Evolutionary conservation across 2,797 vertebrate species (phyloP), one percentile per base, ranked within the genome.

Genomic region (Parotocinclus haroldoi): DNA sequence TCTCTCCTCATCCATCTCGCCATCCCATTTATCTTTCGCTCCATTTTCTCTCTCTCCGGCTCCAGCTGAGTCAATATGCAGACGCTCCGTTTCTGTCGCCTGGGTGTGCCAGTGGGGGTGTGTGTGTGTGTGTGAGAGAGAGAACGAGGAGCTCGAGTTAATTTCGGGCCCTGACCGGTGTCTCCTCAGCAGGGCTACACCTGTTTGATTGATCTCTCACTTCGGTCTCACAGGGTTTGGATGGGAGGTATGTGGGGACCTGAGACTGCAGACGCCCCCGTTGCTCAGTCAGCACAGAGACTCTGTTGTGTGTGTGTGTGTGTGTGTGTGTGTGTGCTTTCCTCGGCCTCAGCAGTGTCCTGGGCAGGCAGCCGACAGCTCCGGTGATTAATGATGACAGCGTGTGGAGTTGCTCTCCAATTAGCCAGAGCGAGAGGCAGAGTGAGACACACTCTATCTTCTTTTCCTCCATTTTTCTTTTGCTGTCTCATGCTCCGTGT

Each of bases 311-410:
- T n/a, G 63, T 49, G 59, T 62, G 81, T 78, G 80, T 79, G 73
- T 48, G 44, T 13, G 49, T 12, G 64, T 52, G 61, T 55, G 80
- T 73, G 79, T 75, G 72, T 61, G 63, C 73, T 76, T 78, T 78
- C 74, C 75, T 81, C 69, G 64, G 83, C 80, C 84, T 85, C 86
- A 83, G 86, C 83, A 86, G 82, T 85, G 84, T 89, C 85, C 81
- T 63, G 82, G 87, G 85, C 84, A 83, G 85, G 74, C 80, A 71
- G 85, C 82, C 86, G 86, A 90, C 89, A 90, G 86, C 77, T 81
- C 79, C 13, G 44, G 87, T 91, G 89, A 92, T 91, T 91, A 91
- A 91, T 90, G 89, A 89, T 81, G 90, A 89, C 88, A 91, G 89
- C 82, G 84, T 89, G 89, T 82, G 85, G 86, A 89, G 86, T 85